These are phyloP conservation scores for Drosophila simulans DNA, from an alignment of 1,140 invertebrate genomes.

Conservation along the genomic window DNA sequence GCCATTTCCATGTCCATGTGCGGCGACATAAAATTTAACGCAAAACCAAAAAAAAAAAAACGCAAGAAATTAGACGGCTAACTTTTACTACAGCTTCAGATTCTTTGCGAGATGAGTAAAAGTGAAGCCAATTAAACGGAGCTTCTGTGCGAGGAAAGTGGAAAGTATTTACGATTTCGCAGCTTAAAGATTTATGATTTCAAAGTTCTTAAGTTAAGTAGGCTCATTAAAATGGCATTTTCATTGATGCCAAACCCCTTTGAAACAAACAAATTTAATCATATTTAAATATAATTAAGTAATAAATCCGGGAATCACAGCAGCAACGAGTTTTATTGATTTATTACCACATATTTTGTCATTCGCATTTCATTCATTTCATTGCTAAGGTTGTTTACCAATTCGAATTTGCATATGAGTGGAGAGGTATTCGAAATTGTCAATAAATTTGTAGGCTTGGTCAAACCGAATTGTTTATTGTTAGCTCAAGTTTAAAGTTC, in stretches of 20 bases:
- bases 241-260: background rate
- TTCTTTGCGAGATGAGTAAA: constrained; percentile 35
- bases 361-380: constrained; percentile 12
- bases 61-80: constrained; percentile 39
- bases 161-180: constrained; percentile 5
- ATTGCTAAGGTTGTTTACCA: constrained; percentile 32
- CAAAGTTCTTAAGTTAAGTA: background rate
- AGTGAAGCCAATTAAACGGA: constrained; percentile 17
- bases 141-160: constrained; percentile 13
- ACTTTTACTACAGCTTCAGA: constrained; percentile 30
- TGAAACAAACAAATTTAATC: background rate
- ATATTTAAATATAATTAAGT: background rate
- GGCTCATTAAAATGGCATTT: too few relatives aligned
- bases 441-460: constrained; percentile 18
- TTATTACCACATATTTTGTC: constrained; percentile 37
- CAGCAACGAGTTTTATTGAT: constrained; percentile 10
- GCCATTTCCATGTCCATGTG: constrained; percentile 32
- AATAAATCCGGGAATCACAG: constrained; percentile 9
- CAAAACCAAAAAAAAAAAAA: constrained; percentile 7
- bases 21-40: constrained; percentile 39
- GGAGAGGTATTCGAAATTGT: constrained; percentile 39
- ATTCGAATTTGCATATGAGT: constrained; percentile 22
- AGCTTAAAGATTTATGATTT: background rate
- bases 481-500: constrained; percentile 40
- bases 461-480: constrained; percentile 13